Conservation (phyloP, 1,140 invertebrate species). For the Pinna nobilis region DNA sequence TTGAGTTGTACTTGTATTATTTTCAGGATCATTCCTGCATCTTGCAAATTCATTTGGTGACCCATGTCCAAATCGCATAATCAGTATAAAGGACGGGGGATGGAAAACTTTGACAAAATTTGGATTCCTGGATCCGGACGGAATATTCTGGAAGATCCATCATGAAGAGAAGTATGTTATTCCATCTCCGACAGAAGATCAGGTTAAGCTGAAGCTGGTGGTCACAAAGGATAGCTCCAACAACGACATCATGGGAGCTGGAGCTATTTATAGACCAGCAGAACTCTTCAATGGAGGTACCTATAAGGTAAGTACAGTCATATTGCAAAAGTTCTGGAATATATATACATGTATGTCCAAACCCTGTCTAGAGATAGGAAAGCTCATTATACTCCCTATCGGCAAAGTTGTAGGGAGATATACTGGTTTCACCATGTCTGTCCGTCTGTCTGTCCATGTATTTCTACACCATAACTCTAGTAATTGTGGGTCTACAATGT, state of each 20-base stretch:
- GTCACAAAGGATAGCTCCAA: constrained; percentile 32
- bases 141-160: constrained; percentile 31
- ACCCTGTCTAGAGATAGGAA: not conserved
- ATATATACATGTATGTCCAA: not conserved
- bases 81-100: constrained; percentile 16
- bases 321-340: not conserved
- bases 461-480: too few species aligned
- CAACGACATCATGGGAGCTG: constrained; percentile 38
- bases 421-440: too few species aligned
- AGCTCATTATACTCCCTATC: not conserved
- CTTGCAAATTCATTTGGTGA: constrained; percentile 25
- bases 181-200: constrained; percentile 13
- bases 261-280: constrained; percentile 41
- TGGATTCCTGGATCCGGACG: constrained; percentile 28
- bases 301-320: constrained; percentile 42
- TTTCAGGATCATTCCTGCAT: constrained; percentile 49
- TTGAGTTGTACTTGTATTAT: not conserved
- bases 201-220: constrained; percentile 45
- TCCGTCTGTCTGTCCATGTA: too few species aligned
- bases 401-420: too few species aligned
- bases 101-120: constrained; percentile 36
- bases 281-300: constrained; percentile 43
- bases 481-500: too few species aligned
- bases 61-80: constrained; percentile 42
- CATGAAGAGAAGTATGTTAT: constrained; percentile 34